phyloP scores from a whole-genome alignment of 2,113 vertebrate species.

The Chionodraco myersi region DNA sequence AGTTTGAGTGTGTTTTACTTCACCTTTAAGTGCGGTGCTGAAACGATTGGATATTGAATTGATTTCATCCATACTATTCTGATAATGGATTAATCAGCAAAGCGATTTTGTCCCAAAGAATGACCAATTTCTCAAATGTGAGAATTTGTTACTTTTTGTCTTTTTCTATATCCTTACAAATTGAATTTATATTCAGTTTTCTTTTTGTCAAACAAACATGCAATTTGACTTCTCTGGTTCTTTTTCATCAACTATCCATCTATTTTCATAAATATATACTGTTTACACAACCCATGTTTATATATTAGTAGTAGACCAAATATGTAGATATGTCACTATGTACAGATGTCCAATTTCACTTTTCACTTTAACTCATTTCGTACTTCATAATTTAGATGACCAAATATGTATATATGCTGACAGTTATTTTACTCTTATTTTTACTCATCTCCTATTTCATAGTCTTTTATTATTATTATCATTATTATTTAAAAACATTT shows the following conservation, averaged over 20 bases:
- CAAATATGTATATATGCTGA: no score
- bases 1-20: conserved; percentile 38
- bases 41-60: not conserved
- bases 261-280: no score
- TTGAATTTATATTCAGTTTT: not conserved
- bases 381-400: no score
- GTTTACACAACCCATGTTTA: no score
- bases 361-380: no score
- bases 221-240: not conserved
- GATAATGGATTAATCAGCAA: not conserved
- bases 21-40: not conserved
- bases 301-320: no score
- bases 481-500: no score
- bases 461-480: no score
- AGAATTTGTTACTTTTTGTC: not conserved
- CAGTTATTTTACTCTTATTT: no score
- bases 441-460: no score
- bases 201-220: not conserved
- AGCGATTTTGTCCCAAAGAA: not conserved
- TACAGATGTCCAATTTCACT: no score
- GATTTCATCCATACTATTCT: not conserved
- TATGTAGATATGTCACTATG: no score
- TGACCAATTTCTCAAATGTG: not conserved
- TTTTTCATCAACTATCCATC: not conserved
- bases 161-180: not conserved